These are phyloP conservation scores for Oplegnathus fasciatus DNA, from an alignment of 2,113 vertebrate species.

Conservation along the genomic window DNA sequence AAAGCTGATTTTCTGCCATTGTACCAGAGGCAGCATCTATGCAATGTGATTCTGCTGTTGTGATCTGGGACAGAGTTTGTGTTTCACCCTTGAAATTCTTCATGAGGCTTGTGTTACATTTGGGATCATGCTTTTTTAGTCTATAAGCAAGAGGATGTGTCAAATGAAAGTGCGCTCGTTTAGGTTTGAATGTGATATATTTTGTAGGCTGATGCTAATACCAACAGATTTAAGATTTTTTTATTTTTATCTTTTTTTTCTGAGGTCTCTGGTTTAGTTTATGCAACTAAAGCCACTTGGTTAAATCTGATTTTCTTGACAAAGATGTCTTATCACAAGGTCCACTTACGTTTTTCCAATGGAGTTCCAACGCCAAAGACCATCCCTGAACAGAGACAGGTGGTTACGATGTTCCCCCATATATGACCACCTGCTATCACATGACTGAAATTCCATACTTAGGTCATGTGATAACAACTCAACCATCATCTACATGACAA, in stretches of 20 bases:
- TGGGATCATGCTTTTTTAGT: background rate
- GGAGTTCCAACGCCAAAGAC: background rate
- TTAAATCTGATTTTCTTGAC: too few species aligned
- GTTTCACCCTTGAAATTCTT: slow-evolving; percentile 41
- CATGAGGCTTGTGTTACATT: slow-evolving; percentile 4
- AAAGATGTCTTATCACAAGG: too few species aligned
- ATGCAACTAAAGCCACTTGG: too few species aligned
- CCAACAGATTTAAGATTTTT: background rate
- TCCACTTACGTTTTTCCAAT: background rate
- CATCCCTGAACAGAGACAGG: too few species aligned
- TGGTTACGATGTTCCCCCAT: too few species aligned
- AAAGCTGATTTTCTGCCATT: slow-evolving; percentile 60
- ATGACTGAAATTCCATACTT: background rate
- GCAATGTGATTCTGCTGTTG: slow-evolving; percentile 31
- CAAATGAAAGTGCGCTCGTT: background rate
- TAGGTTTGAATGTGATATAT: background rate
- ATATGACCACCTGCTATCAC: too few species aligned
- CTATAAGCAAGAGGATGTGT: background rate
- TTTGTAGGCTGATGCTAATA: background rate
- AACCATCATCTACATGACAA: background rate
- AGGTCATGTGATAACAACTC: too few species aligned
- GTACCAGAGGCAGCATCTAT: slow-evolving; percentile 37
- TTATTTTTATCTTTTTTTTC: too few species aligned
- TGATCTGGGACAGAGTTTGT: slow-evolving; percentile 32
- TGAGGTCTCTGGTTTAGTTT: background rate